These are phyloP conservation scores for Molossus alvarezi DNA, from an alignment of 2,797 vertebrate species.

Conservation along the genomic window DNA sequence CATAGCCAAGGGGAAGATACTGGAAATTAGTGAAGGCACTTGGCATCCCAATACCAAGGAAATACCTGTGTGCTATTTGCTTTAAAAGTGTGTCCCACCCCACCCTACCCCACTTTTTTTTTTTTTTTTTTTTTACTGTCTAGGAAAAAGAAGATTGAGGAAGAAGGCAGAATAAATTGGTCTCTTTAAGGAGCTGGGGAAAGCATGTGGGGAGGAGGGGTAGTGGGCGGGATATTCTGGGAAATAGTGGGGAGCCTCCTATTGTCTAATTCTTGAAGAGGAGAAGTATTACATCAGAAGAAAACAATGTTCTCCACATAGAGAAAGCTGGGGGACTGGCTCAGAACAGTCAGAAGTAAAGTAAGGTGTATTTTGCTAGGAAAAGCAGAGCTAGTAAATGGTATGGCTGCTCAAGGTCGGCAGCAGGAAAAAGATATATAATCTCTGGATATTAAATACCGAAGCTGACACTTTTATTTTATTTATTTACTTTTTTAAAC, in stretches of 20 bases:
- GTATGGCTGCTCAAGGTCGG: background rate
- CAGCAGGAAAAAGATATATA: background rate
- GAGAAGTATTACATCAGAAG: background rate
- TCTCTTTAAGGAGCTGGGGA: background rate
- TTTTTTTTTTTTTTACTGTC: background rate
- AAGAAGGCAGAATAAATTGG: background rate
- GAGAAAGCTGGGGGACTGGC: background rate
- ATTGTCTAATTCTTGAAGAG: background rate
- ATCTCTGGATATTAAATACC: background rate
- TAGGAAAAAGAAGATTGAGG: background rate
- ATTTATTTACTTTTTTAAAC: background rate
- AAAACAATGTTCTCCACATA: background rate
- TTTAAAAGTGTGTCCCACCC: background rate
- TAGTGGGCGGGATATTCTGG: accelerated
- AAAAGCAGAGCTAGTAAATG: background rate
- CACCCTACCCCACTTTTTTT: no score
- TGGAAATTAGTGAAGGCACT: background rate
- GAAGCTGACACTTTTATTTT: background rate
- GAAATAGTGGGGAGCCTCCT: background rate
- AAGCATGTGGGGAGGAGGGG: background rate
- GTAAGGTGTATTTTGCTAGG: background rate
- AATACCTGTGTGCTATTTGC: background rate
- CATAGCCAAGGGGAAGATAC: background rate
- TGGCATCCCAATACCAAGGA: background rate
- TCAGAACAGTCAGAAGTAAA: background rate